phyloP scores from a whole-genome alignment of 1,140 invertebrate genomes.

The Drosophila ambigua region DNA sequence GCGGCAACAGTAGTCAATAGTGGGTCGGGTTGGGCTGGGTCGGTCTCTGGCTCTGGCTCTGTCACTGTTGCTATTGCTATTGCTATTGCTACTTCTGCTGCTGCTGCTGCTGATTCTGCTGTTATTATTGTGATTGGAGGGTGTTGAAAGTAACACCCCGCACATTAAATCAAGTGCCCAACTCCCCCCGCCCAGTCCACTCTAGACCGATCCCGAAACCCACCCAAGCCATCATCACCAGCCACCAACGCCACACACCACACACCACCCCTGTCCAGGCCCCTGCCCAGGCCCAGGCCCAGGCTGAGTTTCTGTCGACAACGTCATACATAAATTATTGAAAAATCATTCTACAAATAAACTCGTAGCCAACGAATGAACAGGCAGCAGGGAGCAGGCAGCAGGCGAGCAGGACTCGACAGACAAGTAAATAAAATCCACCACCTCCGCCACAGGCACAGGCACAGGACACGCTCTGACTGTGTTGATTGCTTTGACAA shows the following conservation, averaged over 20 bases:
- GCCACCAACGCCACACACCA: too few species aligned
- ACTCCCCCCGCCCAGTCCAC: constrained; percentile 2
- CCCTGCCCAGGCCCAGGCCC: too few species aligned
- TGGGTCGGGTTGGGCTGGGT: constrained; percentile 9
- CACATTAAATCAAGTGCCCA: constrained; percentile 79
- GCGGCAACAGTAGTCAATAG: constrained; percentile 49
- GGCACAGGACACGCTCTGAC: constrained; percentile 46
- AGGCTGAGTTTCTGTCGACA: constrained; percentile 33
- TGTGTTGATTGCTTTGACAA: constrained; percentile 79
- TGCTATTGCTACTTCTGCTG: constrained; percentile 15
- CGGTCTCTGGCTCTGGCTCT: neutral
- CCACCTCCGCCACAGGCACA: constrained; percentile 44
- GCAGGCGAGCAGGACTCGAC: constrained; percentile 13
- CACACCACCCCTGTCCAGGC: neutral
- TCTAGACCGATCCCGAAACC: too few species aligned
- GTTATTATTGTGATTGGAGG: constrained; percentile 76
- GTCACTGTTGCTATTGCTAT: constrained; percentile 13
- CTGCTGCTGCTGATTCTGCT: constrained; percentile 26
- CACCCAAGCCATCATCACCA: neutral
- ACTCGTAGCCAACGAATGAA: constrained; percentile 39
- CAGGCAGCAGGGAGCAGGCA: neutral
- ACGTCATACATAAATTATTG: constrained; percentile 81
- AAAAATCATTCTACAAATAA: constrained; percentile 83
- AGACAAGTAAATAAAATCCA: constrained; percentile 72
- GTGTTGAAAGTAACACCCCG: constrained; percentile 80